phyloP scores from a whole-genome alignment of 1,140 invertebrate species.

The Drosophila ficusphila region DNA sequence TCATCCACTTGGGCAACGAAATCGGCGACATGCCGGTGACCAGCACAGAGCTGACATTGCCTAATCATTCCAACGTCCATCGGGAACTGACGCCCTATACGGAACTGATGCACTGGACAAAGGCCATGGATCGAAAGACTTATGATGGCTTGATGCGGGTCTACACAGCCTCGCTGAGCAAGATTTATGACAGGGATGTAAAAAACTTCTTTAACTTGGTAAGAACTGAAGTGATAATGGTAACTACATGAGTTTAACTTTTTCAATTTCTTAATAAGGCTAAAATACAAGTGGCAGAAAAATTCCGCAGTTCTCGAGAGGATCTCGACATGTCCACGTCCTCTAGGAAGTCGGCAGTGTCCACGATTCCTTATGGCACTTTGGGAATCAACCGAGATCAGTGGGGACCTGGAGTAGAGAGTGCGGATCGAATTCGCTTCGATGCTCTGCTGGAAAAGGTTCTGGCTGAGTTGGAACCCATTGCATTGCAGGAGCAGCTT shows the following conservation, averaged over 20 bases:
- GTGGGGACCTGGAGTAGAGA: slow-evolving; percentile 78
- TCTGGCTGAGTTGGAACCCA: slow-evolving; percentile 94
- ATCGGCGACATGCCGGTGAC: slow-evolving; percentile 84
- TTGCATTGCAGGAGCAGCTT: slow-evolving; percentile 97
- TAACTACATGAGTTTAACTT: neutral
- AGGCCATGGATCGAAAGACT: slow-evolving; percentile 92
- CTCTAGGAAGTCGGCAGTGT: slow-evolving; percentile 68
- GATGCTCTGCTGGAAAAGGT: slow-evolving; percentile 85
- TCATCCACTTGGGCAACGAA: slow-evolving; percentile 93
- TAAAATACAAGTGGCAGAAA: slow-evolving; percentile 83
- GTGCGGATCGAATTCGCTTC: slow-evolving; percentile 80
- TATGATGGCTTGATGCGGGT: slow-evolving; percentile 92
- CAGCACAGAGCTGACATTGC: slow-evolving; percentile 88
- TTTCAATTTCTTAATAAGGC: slow-evolving; percentile 82
- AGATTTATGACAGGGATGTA: slow-evolving; percentile 94
- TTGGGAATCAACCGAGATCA: slow-evolving; percentile 79
- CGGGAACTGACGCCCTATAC: slow-evolving; percentile 92
- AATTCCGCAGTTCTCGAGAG: slow-evolving; percentile 72
- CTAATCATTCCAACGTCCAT: slow-evolving; percentile 92
- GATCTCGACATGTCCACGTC: slow-evolving; percentile 77
- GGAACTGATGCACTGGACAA: slow-evolving; percentile 95
- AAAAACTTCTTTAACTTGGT: slow-evolving; percentile 90
- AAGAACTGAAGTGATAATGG: too few species aligned
- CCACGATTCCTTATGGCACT: slow-evolving; percentile 77
- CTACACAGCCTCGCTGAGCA: slow-evolving; percentile 91